These are phyloP conservation scores for Bergia sp. DNA, from an alignment of 92 coral and sea anemone genomes.

Conservation along the genomic window DNA sequence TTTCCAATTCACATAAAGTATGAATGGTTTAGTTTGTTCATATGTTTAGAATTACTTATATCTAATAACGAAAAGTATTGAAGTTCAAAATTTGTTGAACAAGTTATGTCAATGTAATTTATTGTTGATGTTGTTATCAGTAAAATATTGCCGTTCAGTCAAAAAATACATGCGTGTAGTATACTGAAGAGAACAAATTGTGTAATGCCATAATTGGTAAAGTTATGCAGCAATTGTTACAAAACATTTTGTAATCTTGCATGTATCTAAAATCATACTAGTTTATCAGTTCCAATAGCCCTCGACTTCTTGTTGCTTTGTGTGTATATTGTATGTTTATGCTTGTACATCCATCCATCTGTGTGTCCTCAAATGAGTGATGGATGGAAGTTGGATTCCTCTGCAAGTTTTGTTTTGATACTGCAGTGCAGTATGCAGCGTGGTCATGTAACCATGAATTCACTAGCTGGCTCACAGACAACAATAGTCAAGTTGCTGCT, in stretches of 20 bases:
- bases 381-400: neutral
- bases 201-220: neutral
- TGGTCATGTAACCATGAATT: neutral
- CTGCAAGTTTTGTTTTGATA: neutral
- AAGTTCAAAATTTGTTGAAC: too few species aligned
- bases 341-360: neutral
- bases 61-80: neutral
- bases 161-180: too few species aligned
- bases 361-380: neutral
- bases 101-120: neutral
- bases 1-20: neutral
- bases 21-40: too few species aligned
- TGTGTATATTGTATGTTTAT: neutral
- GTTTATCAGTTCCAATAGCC: constrained; percentile 4
- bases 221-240: neutral
- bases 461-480: too few species aligned
- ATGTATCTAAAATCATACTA: neutral
- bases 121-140: too few species aligned
- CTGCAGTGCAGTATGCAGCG: constrained; percentile 1
- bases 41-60: too few species aligned
- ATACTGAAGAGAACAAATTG: too few species aligned
- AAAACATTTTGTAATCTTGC: neutral
- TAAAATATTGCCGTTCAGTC: too few species aligned
- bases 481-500: too few species aligned
- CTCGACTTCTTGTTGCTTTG: constrained; percentile 30